Evolutionary conservation across 1,140 invertebrate species (phyloP), one percentile per base, ranked within the genome.

Genomic region (Apis laboriosa): DNA sequence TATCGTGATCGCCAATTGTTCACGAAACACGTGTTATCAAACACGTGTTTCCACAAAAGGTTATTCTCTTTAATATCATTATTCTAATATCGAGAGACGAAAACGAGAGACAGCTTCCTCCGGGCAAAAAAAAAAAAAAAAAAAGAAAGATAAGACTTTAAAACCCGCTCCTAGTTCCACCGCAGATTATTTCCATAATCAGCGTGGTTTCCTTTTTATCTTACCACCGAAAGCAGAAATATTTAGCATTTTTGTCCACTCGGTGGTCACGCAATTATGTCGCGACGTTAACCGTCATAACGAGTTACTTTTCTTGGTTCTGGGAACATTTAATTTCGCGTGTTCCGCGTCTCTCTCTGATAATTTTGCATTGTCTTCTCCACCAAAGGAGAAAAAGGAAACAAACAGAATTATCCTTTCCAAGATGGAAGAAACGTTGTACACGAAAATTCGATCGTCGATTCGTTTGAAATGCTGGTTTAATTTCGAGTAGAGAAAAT

Each of bases 251-350:
- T 66, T 60, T 17, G 17, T 61, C 66, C 21, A 12, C 13, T 1
- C 17, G 19, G n/a, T 56, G 11, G 43, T 21, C 55, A 24, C 24
- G 56, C 43, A 79, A 79, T 79, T 79, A 60, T 63, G 67, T 12
- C 43, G 17, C n/a, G 8, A 51, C 49, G 24, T 24, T 61, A 79
- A 72, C 28, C 34, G 24, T 63, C 13, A 53, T 55, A 79, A 71
- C 67, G 67, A 53, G 68, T 51, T 28, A 60, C 15, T 21, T 43
- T 11, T 8, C 12, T 8, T 58, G 34, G 9, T 51, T n/a, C 67
- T 61, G 56, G 19, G 28, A 70, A 72, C 58, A 61, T 61, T 79
- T 79, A 61, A 72, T 79, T 72, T 53, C 43, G 24, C 68, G 43
- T 61, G 15, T 19, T 13, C n/a, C 34, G 58, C 13, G n/a, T 60